Base-by-base conservation (phyloP, 2,888 invertebrate species). In the Dryocosmus kuriphilus region DNA sequence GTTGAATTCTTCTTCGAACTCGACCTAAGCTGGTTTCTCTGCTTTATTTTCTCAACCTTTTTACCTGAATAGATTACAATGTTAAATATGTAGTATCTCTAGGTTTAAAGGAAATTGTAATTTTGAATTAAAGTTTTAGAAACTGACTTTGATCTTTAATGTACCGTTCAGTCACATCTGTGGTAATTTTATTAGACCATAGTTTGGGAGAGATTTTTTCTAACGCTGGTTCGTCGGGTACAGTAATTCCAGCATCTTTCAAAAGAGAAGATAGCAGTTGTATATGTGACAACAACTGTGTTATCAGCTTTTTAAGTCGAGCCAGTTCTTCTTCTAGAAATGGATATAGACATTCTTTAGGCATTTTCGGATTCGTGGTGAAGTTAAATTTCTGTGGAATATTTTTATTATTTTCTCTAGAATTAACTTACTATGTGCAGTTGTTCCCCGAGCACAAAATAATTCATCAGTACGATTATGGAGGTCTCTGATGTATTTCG, bases 101-200 rank as follows among this genome's bases (percentile, higher is more conserved):
- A 6, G 5, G 1, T 38, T 22, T 27, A 11, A 55, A 55, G 8
- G 14, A 61, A 74, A 16, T 41, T 24, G 19, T 41, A 75, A 30
- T 73, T 32, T 41, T 22, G 27, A 22, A 30, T 35, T 32, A 60
- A 32, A 55, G 16, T 35, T 71, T 65, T 19, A 51, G 55, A 32
- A 27, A 80, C 84, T 85, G 84, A 86, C 88, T 86, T 82, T 87
- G 87, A 79, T 85, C 85, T 63, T 86, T 80, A 81, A 85, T 86
- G 81, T 85, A 88, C 27, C 86, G 87, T 74, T 90, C 90, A 24
- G 83, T 84, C 16, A 89, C 88, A 62, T 90, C 90, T 6, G 89
- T 86, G 75, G 90, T 91, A 62, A 91, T 89, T 84, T 90, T 91
- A 79, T 91, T 91, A 5, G 91, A 91, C 91, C 91, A 91, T 79